Percentiles rank a stretch among this genome's conserved stretches.
phyloP scores from a whole-genome alignment of 2,888 invertebrate species.

The Andrena camellia region DNA sequence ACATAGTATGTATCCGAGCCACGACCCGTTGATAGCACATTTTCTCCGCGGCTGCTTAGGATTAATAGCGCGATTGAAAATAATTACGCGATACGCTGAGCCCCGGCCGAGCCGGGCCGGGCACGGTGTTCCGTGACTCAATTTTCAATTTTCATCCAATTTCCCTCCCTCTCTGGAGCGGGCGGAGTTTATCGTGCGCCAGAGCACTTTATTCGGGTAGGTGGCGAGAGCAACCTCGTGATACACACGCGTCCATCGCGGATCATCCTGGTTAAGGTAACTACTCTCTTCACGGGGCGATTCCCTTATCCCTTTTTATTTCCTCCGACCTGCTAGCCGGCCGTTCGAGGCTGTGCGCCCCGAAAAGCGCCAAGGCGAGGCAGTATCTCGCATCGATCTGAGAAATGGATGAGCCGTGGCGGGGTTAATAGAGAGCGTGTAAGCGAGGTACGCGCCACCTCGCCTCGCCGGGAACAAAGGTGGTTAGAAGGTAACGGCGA shows the following conservation, averaged over 20 bases:
- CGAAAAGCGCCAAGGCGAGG: constrained; percentile 36
- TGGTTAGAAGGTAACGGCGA: constrained; percentile 53
- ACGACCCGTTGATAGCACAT: background rate
- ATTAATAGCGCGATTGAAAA: constrained; percentile 35
- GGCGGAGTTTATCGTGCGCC: constrained; percentile 31
- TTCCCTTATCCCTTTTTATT: constrained; percentile 24
- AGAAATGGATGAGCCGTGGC: constrained; percentile 67
- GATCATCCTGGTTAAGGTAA: constrained; percentile 34
- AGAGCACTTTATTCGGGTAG: constrained; percentile 15
- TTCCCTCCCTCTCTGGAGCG: constrained; percentile 10
- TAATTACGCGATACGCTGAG: constrained; percentile 43
- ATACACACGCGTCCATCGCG: constrained; percentile 42
- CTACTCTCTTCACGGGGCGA: constrained; percentile 28
- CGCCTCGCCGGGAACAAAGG: constrained; percentile 56
- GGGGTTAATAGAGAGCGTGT: constrained; percentile 72
- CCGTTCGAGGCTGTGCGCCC: constrained; percentile 10
- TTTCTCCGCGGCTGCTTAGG: background rate
- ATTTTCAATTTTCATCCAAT: constrained; percentile 60
- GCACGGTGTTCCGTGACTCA: constrained; percentile 37
- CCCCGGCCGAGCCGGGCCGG: background rate
- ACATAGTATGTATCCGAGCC: background rate
- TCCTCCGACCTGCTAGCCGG: constrained; percentile 10
- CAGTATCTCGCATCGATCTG: constrained; percentile 69
- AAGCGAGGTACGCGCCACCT: constrained; percentile 60
- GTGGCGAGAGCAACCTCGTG: constrained; percentile 22